Conservation (phyloP, 2,888 invertebrate genomes). For the Leucozona laternaria region DNA sequence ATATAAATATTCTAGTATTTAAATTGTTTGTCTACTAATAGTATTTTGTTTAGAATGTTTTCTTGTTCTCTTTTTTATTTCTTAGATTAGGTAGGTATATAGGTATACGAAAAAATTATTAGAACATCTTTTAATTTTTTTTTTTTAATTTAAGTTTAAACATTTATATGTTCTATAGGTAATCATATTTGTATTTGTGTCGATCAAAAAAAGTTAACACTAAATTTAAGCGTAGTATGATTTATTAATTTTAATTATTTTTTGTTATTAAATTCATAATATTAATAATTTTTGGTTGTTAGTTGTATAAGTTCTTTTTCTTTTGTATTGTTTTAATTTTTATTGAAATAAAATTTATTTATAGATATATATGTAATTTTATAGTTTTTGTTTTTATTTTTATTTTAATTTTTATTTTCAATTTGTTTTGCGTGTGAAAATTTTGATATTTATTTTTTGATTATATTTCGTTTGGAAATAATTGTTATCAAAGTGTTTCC, state of each 20-base stretch:
- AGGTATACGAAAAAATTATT: constrained; percentile 66
- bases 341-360: constrained; percentile 42
- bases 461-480: constrained; percentile 55
- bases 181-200: constrained; percentile 66
- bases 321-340: constrained; percentile 26
- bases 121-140: constrained; percentile 26
- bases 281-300: constrained; percentile 70
- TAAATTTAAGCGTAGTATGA: constrained; percentile 72
- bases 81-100: constrained; percentile 32
- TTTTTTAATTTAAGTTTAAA: constrained; percentile 20
- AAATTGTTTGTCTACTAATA: constrained; percentile 36
- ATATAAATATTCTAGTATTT: constrained; percentile 58
- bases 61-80: constrained; percentile 27
- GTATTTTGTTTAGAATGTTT: constrained; percentile 59
- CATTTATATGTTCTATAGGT: constrained; percentile 40
- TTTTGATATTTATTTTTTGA: constrained; percentile 71
- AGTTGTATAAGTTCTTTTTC: constrained; percentile 45
- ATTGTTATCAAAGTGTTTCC: constrained; percentile 18
- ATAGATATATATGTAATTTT: neutral
- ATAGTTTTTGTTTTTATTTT: neutral
- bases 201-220: constrained; percentile 65
- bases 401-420: neutral
- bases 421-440: constrained; percentile 52
- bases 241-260: constrained; percentile 31
- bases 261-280: constrained; percentile 40